Evolutionary conservation across 1,140 invertebrate genomes (phyloP).

Genomic region (Drosophila nigromelanica): DNA sequence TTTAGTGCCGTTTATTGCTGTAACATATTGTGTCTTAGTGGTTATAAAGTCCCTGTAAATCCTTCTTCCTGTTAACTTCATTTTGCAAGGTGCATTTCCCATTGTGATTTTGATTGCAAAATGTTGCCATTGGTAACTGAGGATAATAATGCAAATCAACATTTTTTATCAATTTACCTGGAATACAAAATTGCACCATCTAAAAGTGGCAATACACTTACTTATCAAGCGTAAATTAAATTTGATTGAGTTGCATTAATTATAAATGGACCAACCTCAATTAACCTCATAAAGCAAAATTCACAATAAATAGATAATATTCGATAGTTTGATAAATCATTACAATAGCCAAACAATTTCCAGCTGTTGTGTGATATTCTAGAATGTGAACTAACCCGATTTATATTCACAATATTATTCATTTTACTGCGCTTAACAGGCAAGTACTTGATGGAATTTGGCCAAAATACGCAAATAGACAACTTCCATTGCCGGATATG

Average conservation of each 20-base stretch:
- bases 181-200: too few relatives aligned
- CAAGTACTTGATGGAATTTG: conserved; percentile 67
- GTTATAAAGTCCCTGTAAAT: conserved; percentile 20
- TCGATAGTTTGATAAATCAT: too few relatives aligned
- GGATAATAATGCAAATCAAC: conserved; percentile 14
- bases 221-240: not conserved
- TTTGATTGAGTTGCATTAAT: too few relatives aligned
- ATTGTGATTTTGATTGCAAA: conserved; percentile 4
- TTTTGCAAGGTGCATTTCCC: not conserved
- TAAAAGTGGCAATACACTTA: not conserved
- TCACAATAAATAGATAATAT: too few relatives aligned
- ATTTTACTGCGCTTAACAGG: conserved; percentile 51
- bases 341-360: too few relatives aligned
- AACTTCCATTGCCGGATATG: conserved; percentile 13
- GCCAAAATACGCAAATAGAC: conserved; percentile 50
- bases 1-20: not conserved
- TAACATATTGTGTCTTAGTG: not conserved
- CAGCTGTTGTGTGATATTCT: conserved; percentile 1
- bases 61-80: conserved; percentile 8
- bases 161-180: not conserved
- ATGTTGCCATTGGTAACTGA: conserved; percentile 4
- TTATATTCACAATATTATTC: conserved; percentile 53
- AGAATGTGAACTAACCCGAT: conserved; percentile 57
- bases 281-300: too few relatives aligned
- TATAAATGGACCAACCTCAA: too few relatives aligned